Evolutionary conservation across 2,797 vertebrate species (phyloP).

Genomic region (Chelon labrosus): DNA sequence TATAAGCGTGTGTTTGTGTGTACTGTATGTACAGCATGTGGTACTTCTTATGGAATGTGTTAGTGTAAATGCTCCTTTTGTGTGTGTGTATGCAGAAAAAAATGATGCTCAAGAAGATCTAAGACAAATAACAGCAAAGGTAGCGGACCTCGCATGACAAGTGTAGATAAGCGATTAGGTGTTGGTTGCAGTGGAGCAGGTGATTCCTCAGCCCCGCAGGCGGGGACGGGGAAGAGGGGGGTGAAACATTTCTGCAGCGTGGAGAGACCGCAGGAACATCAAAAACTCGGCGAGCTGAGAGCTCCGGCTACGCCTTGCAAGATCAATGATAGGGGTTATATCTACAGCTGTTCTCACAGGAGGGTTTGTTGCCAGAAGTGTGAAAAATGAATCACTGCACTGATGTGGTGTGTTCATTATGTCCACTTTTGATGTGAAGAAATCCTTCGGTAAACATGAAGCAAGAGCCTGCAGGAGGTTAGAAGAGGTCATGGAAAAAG

Average conservation of each 20-base stretch:
- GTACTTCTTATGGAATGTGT: background rate
- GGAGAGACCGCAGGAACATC: constrained; percentile 67
- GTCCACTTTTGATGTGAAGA: constrained; percentile 54
- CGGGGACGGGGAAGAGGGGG: constrained; percentile 34
- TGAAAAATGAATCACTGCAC: constrained; percentile 63
- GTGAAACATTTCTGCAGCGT: constrained; percentile 36
- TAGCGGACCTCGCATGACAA: constrained; percentile 57
- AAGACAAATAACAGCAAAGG: constrained; percentile 64
- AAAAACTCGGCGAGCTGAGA: constrained; percentile 62
- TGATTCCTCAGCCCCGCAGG: constrained; percentile 68
- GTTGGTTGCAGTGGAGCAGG: constrained; percentile 67
- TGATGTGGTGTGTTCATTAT: constrained; percentile 56
- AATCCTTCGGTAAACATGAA: constrained; percentile 53
- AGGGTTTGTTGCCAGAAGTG: constrained; percentile 68
- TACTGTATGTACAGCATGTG: background rate
- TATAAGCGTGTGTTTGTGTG: constrained; percentile 3
- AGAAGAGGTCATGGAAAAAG: constrained; percentile 32
- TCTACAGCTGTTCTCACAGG: constrained; percentile 68
- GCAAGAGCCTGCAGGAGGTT: constrained; percentile 28
- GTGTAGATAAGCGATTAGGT: constrained; percentile 77
- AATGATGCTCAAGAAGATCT: constrained; percentile 56
- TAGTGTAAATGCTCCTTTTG: constrained; percentile 5
- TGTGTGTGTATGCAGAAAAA: constrained; percentile 37
- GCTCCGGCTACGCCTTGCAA: constrained; percentile 56
- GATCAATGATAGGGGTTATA: constrained; percentile 72